phyloP scores from a whole-genome alignment of 2,888 invertebrate genomes.

The Onchidella celtica region DNA sequence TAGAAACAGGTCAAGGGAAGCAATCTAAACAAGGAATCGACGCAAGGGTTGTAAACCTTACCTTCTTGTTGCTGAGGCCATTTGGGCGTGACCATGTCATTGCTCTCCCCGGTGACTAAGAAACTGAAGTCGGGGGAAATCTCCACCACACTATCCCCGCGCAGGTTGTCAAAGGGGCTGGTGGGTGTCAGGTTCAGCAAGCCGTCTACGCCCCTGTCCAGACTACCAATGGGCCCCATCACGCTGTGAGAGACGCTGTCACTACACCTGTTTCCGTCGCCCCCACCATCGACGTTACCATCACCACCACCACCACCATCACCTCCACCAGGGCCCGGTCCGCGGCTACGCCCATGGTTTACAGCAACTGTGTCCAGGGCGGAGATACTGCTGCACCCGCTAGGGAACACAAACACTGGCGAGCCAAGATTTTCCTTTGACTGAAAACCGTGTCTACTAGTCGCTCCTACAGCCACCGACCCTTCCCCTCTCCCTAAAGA shows the following conservation, averaged over 20 bases:
- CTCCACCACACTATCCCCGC: background rate
- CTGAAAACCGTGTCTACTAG: background rate
- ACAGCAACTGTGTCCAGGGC: background rate
- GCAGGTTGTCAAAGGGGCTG: background rate
- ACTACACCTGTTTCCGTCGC: too few species aligned
- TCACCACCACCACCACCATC: background rate
- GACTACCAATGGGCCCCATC: background rate
- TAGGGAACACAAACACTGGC: background rate
- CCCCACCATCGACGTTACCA: background rate
- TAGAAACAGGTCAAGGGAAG: too few species aligned
- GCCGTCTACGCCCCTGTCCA: background rate
- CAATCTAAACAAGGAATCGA: too few species aligned
- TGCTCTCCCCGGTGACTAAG: background rate
- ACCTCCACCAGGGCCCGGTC: background rate
- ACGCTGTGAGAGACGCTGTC: too few species aligned
- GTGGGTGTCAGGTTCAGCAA: conserved; percentile 15
- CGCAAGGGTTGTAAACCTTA: too few species aligned
- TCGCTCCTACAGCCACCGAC: background rate
- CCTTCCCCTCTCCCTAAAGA: background rate
- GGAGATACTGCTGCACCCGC: background rate
- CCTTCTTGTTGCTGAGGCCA: conserved; percentile 17
- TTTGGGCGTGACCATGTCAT: conserved; percentile 8
- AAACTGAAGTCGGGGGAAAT: conserved; percentile 5
- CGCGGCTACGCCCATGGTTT: background rate
- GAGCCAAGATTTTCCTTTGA: background rate